Evolutionary conservation across 2,888 invertebrate genomes (phyloP).

Genomic region (Gibbula magus): DNA sequence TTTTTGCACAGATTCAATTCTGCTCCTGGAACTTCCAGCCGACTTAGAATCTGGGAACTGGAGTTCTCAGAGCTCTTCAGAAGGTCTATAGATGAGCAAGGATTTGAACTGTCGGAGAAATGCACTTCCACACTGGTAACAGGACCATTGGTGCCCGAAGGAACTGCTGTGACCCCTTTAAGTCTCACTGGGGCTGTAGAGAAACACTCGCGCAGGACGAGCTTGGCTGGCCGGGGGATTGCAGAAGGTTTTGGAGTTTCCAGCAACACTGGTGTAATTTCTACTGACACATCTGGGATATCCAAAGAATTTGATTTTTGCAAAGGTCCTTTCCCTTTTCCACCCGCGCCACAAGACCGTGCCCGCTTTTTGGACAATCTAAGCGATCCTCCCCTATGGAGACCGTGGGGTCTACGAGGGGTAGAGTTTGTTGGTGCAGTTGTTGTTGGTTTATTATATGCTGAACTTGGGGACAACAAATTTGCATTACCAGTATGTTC

Average conservation of each 20-base stretch:
- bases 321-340: slow-evolving; percentile 35
- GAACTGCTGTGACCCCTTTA: slow-evolving; percentile 25
- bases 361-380: slow-evolving; percentile 42
- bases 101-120: slow-evolving; percentile 61
- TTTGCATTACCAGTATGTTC: slow-evolving; percentile 4
- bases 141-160: slow-evolving; percentile 41
- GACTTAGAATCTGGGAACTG: slow-evolving; percentile 15
- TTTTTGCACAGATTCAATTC: slow-evolving; percentile 22
- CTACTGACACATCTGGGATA: slow-evolving; percentile 23
- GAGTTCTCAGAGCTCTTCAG: slow-evolving; percentile 28
- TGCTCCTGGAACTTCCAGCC: slow-evolving; percentile 19
- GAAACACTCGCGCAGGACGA: slow-evolving; percentile 56
- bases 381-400: slow-evolving; percentile 39
- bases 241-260: slow-evolving; percentile 53
- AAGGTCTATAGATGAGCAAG: slow-evolving; percentile 58
- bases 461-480: slow-evolving; percentile 25
- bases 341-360: slow-evolving; percentile 40
- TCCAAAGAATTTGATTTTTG: slow-evolving; percentile 45
- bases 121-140: slow-evolving; percentile 51
- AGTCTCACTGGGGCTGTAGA: slow-evolving; percentile 26
- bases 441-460: background rate
- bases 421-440: slow-evolving; percentile 12
- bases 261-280: slow-evolving; percentile 1
- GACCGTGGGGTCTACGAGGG: slow-evolving; percentile 20
- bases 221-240: slow-evolving; percentile 56